These are phyloP conservation scores for Neoscelio sp. DNA, from an alignment of 2,888 invertebrate genomes.

Conservation along the genomic window DNA sequence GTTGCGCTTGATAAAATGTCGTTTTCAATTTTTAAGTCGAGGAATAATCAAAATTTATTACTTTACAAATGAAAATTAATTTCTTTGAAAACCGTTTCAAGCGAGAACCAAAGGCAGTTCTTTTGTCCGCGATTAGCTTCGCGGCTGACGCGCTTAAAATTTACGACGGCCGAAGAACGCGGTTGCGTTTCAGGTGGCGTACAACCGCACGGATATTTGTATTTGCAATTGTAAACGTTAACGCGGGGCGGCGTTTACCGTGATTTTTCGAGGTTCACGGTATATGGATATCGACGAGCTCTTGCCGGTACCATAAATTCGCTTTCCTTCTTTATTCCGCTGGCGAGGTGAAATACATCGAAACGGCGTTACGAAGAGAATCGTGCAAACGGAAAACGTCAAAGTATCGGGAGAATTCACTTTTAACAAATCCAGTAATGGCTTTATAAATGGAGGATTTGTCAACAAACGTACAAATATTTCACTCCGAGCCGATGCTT, in stretches of 20 bases:
- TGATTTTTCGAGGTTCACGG: constrained; percentile 3
- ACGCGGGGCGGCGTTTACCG: not conserved
- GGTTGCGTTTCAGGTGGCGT: constrained; percentile 3
- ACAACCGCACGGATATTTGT: not conserved
- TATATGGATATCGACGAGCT: constrained; percentile 6
- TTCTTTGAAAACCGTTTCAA: too few species aligned
- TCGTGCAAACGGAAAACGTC: not conserved
- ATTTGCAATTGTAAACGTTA: too few species aligned
- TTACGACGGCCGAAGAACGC: not conserved
- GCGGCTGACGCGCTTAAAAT: constrained; percentile 1
- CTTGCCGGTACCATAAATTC: constrained; percentile 27
- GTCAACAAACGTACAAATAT: too few species aligned
- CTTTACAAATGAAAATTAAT: too few species aligned
- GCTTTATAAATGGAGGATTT: too few species aligned
- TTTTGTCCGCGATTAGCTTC: constrained; percentile 7
- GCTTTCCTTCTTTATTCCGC: constrained; percentile 11
- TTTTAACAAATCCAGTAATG: not conserved
- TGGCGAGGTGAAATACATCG: constrained; percentile 1
- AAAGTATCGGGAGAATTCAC: not conserved
- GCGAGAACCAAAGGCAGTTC: not conserved
- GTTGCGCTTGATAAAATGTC: not conserved
- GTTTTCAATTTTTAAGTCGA: too few species aligned
- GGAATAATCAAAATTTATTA: too few species aligned
- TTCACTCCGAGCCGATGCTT: too few species aligned
- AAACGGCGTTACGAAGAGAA: not conserved